Evolutionary conservation across 2,797 vertebrate genomes (phyloP).

Genomic region (Anisognathus igniventris): DNA sequence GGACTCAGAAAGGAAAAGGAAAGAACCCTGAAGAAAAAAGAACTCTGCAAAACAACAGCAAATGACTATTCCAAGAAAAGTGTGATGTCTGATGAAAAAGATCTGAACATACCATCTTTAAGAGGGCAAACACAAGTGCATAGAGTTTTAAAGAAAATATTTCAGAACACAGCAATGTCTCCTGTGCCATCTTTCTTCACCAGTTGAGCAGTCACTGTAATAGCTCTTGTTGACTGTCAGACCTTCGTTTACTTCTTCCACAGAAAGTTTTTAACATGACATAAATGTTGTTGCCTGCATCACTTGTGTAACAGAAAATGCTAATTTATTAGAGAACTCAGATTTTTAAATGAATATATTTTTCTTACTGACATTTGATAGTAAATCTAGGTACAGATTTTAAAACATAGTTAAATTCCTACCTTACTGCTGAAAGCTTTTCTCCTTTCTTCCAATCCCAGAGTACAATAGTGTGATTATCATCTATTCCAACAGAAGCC

Average conservation of each 20-base stretch:
- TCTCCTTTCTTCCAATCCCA: constrained; percentile 99
- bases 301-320: background rate
- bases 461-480: constrained; percentile 90
- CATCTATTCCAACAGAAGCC: constrained; percentile 93
- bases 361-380: background rate
- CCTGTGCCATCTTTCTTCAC: background rate
- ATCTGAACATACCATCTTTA: background rate
- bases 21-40: background rate
- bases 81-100: background rate
- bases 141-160: background rate
- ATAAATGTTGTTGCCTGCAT: background rate
- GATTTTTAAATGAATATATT: background rate
- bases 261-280: background rate
- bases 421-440: constrained; percentile 93
- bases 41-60: background rate
- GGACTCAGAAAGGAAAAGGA: background rate
- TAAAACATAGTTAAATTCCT: background rate
- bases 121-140: background rate
- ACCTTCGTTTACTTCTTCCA: background rate
- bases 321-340: background rate
- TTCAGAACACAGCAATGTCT: background rate
- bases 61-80: background rate
- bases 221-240: background rate
- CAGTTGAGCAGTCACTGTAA: background rate
- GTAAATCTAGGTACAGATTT: background rate